Conservation (phyloP, 2,113 vertebrate species). For the Pandion haliaetus region DNA sequence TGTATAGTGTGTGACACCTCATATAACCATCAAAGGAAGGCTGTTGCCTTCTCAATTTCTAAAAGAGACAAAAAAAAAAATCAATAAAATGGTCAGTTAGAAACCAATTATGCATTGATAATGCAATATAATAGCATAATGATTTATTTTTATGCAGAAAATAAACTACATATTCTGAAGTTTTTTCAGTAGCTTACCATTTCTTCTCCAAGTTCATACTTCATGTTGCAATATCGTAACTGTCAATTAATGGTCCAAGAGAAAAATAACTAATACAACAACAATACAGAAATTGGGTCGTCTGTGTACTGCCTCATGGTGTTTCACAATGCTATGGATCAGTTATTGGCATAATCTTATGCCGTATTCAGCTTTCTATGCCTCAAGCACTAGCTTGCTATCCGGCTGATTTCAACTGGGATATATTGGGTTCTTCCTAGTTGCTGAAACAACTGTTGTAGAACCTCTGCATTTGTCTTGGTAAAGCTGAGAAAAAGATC, state of each 20-base stretch:
- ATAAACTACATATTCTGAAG: neutral
- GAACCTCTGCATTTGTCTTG: neutral
- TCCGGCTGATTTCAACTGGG: neutral
- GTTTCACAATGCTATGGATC: neutral
- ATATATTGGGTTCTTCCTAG: neutral
- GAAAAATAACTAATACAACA: neutral
- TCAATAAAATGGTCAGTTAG: neutral
- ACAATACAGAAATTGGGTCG: neutral
- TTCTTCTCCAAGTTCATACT: neutral
- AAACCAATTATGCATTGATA: neutral
- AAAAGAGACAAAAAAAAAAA: neutral
- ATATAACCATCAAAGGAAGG: neutral
- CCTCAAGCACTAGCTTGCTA: neutral
- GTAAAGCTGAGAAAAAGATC: neutral
- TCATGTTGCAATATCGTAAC: neutral
- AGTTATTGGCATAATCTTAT: accelerated
- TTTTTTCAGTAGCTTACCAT: neutral
- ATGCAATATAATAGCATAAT: neutral
- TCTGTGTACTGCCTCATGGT: neutral
- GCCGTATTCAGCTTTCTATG: neutral
- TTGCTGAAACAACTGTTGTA: neutral
- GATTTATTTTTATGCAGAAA: neutral
- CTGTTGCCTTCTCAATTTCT: neutral
- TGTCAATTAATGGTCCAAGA: neutral
- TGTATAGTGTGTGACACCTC: neutral